phyloP scores from a whole-genome alignment of 2,113 vertebrate genomes.

The Asarcornis scutulata region DNA sequence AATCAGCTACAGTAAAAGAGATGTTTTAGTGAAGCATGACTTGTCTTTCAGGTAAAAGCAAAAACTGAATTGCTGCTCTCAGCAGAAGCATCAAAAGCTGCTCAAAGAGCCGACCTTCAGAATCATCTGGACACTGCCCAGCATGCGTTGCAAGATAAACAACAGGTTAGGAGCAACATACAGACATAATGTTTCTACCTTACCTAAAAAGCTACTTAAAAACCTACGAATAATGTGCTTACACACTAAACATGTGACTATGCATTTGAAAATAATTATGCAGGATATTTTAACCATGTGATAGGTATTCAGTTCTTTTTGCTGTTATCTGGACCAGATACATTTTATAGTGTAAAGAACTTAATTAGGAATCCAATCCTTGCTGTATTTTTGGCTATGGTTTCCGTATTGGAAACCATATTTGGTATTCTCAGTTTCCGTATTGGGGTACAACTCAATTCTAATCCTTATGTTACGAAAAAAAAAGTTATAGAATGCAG shows the following conservation, averaged over 20 bases:
- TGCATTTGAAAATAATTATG: background rate
- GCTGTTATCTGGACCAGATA: background rate
- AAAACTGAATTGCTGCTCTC: conserved; percentile 96
- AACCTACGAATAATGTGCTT: background rate
- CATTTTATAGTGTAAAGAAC: background rate
- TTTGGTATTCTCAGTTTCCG: background rate
- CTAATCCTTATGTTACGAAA: background rate
- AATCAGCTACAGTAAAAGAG: background rate
- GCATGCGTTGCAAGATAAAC: conserved; percentile 95
- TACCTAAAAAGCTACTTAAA: background rate
- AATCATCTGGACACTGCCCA: conserved; percentile 95
- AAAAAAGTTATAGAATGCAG: background rate
- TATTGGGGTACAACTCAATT: background rate
- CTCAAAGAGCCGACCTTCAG: conserved; percentile 93
- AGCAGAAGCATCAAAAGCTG: conserved; percentile 92
- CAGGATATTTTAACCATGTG: background rate
- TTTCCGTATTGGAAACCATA: background rate
- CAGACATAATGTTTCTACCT: background rate
- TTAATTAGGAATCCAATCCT: background rate
- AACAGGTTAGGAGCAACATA: conserved; percentile 83
- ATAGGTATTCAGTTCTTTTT: background rate
- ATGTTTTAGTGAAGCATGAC: background rate
- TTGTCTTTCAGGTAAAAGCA: conserved; percentile 89
- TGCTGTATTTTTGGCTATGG: background rate
- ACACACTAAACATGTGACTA: background rate